Base-by-base conservation (phyloP, 2,797 vertebrate genomes). In the Monodelphis domestica region DNA sequence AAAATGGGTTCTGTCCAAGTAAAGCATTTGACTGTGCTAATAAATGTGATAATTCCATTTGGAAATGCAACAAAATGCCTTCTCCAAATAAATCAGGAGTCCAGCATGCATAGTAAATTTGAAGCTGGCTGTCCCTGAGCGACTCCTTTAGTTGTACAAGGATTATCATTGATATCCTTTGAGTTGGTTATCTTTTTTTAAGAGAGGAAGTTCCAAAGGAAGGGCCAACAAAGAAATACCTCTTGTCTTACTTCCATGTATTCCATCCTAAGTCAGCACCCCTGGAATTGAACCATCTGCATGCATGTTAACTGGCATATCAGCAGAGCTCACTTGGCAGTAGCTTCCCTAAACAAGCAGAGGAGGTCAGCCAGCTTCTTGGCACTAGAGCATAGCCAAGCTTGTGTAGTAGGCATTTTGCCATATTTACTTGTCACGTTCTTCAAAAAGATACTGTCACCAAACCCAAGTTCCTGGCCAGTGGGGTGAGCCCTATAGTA, bases 21-120 rank as follows among this genome's bases (percentile, higher is more conserved):
- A 33, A 59, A 55, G 88, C 52, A 54, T 90, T 95, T 90, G 28
- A 38, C 93, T 95, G 95, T 97, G 89, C 89, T 98, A 96, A 96
- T 96, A 96, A 93, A 93, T 90, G 52, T 63, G 29, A 96, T 97
- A 97, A 97, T 89, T 96, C 89, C 96, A 96, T 90, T 56, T 97
- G 95, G 96, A 94, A 87, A 33, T 55, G 87, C 94, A 55, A 89
- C 96, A 87, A 51, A 96, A 55, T 90, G 21, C 89, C 94, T 96
- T 91, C 94, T 89, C 89, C 78, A 57, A 95, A 94, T 53, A 92
- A 96, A n/a, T 2, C 15, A 87, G 93, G 33, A 28, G 90, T 91
- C 87, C 45, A 0, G 26, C 88, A 94, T 53, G 11, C 95, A 54
- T 93, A 88, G 88, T 29, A 70, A 96, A 90, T 89, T 94, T 63